Evolutionary conservation across 2,113 vertebrate species (phyloP).

Genomic region (Protobothrops mucrosquamatus): DNA sequence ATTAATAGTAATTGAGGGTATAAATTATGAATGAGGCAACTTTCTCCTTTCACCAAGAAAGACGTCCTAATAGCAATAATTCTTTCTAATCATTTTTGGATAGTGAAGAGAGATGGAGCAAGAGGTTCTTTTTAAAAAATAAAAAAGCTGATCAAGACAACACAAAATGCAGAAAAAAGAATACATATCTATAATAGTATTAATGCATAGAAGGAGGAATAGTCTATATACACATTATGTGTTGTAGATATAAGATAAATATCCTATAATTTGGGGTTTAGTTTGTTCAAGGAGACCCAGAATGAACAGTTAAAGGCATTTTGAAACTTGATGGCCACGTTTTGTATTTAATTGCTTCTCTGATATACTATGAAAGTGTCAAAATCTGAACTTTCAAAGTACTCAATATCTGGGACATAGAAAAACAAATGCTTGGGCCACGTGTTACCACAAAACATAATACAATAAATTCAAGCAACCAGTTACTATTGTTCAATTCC

Average conservation of each 20-base stretch:
- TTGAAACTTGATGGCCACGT: background rate
- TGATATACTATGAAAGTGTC: background rate
- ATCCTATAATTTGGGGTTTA: background rate
- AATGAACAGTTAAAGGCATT: background rate
- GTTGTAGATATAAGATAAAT: background rate
- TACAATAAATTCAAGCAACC: background rate
- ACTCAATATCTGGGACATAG: background rate
- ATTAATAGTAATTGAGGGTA: conserved; percentile 99
- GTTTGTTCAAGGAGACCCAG: background rate
- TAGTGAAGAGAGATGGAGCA: conserved; percentile 67
- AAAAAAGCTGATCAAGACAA: conserved; percentile 73
- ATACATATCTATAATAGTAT: conserved; percentile 36
- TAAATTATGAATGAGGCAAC: conserved; percentile 99
- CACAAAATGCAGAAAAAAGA: conserved; percentile 60
- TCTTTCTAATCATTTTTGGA: conserved; percentile 94
- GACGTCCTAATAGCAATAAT: conserved; percentile 95
- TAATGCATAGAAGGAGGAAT: conserved; percentile 16
- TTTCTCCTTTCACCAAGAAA: conserved; percentile 91
- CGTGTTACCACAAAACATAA: background rate
- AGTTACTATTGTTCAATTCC: no score
- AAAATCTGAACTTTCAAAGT: background rate
- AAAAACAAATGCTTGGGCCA: background rate
- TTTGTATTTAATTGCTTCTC: background rate
- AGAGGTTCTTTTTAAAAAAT: conserved; percentile 48
- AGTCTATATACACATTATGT: conserved; percentile 16